Evolutionary conservation across 1,140 invertebrate genomes (phyloP).

Genomic region (Drosophila sproati): DNA sequence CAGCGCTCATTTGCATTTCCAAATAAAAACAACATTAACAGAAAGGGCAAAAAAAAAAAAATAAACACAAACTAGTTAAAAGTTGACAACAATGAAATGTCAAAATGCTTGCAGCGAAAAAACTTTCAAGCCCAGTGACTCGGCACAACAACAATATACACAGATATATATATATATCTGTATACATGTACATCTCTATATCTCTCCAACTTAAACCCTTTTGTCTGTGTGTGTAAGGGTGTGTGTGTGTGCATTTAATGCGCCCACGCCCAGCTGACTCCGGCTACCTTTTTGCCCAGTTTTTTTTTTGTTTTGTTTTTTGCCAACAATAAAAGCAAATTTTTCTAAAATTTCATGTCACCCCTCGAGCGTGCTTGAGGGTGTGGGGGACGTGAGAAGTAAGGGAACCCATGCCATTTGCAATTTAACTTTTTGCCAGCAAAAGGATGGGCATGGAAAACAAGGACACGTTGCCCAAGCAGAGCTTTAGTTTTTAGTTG

Average conservation of each 20-base stretch:
- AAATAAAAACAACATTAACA: conserved; percentile 67
- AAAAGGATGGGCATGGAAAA: conserved; percentile 51
- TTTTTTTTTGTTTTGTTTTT: conserved; percentile 61
- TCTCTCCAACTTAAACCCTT: not conserved
- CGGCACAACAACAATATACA: conserved; percentile 10
- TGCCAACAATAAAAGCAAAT: conserved; percentile 78
- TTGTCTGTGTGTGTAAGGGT: conserved; percentile 33
- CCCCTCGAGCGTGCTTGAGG: conserved; percentile 1
- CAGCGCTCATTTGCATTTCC: conserved; percentile 66
- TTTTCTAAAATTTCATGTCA: conserved; percentile 80
- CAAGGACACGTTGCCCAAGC: conserved; percentile 67
- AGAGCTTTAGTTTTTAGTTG: conserved; percentile 80
- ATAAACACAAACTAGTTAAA: conserved; percentile 75
- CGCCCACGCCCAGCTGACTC: conserved; percentile 42
- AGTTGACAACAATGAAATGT: conserved; percentile 81
- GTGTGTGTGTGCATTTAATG: conserved; percentile 59
- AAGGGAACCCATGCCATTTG: conserved; percentile 73
- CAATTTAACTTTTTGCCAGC: conserved; percentile 76
- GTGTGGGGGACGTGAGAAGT: conserved; percentile 9
- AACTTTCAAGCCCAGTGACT: conserved; percentile 53
- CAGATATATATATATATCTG: conserved; percentile 1
- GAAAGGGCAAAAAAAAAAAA: not conserved
- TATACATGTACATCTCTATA: conserved; percentile 3
- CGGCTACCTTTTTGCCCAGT: conserved; percentile 6
- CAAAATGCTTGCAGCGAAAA: conserved; percentile 61